phyloP scores from a whole-genome alignment of 2,888 invertebrate species.

The Endotricha flammealis region DNA sequence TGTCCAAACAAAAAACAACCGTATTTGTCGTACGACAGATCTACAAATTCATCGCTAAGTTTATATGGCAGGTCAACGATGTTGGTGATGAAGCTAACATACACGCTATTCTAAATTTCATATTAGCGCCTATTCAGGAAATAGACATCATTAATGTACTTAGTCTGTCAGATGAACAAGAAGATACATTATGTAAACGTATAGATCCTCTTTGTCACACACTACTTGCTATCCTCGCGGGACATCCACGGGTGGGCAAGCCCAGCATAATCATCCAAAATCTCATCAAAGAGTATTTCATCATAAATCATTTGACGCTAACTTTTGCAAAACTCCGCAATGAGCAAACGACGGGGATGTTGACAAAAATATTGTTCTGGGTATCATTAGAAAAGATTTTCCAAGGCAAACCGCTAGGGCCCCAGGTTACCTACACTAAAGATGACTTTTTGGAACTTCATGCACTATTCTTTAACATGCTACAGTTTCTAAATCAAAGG shows the following conservation, averaged over 20 bases:
- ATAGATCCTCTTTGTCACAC: conserved; percentile 78
- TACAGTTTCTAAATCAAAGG: conserved; percentile 43
- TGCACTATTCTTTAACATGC: conserved; percentile 49
- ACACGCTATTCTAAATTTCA: conserved; percentile 72
- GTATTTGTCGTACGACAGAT: conserved; percentile 84
- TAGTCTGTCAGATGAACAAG: conserved; percentile 65
- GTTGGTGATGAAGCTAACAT: conserved; percentile 68
- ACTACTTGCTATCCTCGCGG: conserved; percentile 73
- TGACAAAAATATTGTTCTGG: conserved; percentile 69
- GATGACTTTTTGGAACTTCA: conserved; percentile 52
- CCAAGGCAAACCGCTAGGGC: conserved; percentile 39
- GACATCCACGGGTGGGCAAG: conserved; percentile 60
- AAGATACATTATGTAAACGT: conserved; percentile 69
- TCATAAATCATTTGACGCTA: conserved; percentile 23
- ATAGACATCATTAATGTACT: conserved; percentile 71
- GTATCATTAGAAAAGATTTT: conserved; percentile 57
- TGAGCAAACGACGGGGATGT: conserved; percentile 58
- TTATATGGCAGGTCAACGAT: conserved; percentile 76
- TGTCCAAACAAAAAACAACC: conserved; percentile 82
- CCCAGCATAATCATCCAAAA: conserved; percentile 20
- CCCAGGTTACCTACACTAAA: conserved; percentile 44
- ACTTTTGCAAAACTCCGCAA: conserved; percentile 57
- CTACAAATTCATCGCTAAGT: conserved; percentile 79
- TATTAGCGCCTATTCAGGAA: conserved; percentile 79
- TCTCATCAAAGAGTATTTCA: conserved; percentile 5